Percentiles rank a stretch among this genome's conserved stretches.
phyloP scores from a whole-genome alignment of 2,888 invertebrate genomes.

The Amblyteles armatorius region DNA sequence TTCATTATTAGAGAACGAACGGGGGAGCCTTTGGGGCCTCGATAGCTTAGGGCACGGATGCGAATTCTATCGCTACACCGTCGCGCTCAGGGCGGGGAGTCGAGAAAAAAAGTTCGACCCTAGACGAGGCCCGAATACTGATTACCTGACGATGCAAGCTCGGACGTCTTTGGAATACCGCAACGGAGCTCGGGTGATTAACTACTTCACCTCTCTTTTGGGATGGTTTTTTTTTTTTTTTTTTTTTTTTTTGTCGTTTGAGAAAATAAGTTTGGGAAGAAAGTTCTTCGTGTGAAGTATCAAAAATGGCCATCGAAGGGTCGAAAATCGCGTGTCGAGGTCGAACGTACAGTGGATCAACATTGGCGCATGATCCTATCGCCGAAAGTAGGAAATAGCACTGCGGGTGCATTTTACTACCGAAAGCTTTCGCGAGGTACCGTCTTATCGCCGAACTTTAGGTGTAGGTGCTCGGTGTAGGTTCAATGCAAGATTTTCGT shows the following conservation, averaged over 20 bases:
- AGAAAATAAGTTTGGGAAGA: neutral
- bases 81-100: neutral
- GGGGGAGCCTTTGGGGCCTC: conserved; percentile 1
- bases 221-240: neutral
- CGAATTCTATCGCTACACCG: neutral
- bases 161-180: conserved; percentile 14
- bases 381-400: conserved; percentile 9
- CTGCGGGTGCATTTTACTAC: neutral
- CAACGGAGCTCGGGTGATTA: neutral
- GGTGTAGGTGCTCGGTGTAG: too few relatives aligned
- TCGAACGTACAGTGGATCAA: neutral
- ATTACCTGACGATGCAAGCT: conserved; percentile 20
- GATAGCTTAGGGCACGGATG: conserved; percentile 42
- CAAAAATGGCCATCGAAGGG: neutral
- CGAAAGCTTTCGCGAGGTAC: neutral
- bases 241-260: neutral
- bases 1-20: conserved; percentile 55
- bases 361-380: conserved; percentile 17
- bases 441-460: neutral
- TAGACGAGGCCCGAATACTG: conserved; percentile 40
- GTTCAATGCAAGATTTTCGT: neutral
- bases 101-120: conserved; percentile 19
- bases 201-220: neutral
- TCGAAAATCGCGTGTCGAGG: conserved; percentile 4
- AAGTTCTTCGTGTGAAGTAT: conserved; percentile 12